Evolutionary conservation across 2,797 vertebrate genomes (phyloP).

Genomic region (Labroides dimidiatus): DNA sequence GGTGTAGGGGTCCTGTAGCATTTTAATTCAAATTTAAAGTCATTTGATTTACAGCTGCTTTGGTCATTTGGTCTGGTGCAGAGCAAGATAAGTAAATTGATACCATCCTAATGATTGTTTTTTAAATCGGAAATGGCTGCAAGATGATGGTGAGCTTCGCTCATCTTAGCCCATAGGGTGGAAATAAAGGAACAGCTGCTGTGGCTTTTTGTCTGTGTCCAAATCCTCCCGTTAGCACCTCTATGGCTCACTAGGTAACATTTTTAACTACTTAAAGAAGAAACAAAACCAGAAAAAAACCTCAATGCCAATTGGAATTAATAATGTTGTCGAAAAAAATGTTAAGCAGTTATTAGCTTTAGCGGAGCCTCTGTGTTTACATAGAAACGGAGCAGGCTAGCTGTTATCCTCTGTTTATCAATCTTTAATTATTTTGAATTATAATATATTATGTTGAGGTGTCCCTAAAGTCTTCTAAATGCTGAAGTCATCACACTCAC

Average conservation of each 20-base stretch:
- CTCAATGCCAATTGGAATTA: too few relatives aligned
- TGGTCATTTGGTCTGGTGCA: background rate
- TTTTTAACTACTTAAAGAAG: too few relatives aligned
- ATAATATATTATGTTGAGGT: background rate
- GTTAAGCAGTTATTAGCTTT: too few relatives aligned
- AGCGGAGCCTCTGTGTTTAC: too few relatives aligned
- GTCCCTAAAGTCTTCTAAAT: slow-evolving; percentile 12
- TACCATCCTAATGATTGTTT: background rate
- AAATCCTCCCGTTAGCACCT: background rate
- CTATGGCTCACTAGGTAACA: too few relatives aligned
- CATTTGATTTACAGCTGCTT: background rate
- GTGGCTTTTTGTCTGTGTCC: background rate
- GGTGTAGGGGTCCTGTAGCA: background rate
- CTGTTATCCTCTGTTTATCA: background rate
- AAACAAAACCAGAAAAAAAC: too few relatives aligned
- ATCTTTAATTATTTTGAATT: background rate
- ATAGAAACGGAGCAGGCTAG: background rate
- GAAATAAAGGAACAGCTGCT: background rate
- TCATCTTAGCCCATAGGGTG: background rate
- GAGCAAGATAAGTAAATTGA: background rate
- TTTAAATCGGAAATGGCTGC: background rate
- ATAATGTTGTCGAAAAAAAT: too few relatives aligned
- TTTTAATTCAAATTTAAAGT: slow-evolving; percentile 5
- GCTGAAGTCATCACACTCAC: slow-evolving; percentile 39
- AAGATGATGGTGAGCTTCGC: background rate